Evolutionary conservation across 1,140 invertebrate species (phyloP).

Genomic region (Bicyclus anynana): DNA sequence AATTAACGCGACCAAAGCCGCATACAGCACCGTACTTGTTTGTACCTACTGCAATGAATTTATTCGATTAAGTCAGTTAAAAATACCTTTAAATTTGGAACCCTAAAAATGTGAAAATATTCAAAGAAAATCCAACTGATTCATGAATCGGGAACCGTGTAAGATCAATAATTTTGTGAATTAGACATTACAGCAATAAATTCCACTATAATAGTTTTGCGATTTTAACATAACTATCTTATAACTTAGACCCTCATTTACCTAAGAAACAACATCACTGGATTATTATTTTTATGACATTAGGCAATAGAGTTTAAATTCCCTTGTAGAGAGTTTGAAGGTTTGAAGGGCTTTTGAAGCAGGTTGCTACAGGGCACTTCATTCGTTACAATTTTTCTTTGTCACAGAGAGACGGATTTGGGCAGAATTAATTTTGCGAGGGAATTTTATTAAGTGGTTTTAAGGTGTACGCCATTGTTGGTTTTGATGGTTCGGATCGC

Average conservation of each 20-base stretch:
- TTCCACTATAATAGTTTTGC: too few species aligned
- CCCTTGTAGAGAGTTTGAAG: constrained; percentile 14
- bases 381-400: constrained; percentile 75
- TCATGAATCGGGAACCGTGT: too few species aligned
- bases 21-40: too few species aligned
- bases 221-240: constrained; percentile 12
- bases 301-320: constrained; percentile 27
- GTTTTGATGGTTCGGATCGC: constrained; percentile 25
- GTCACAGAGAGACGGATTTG: constrained; percentile 72
- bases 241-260: constrained; percentile 25
- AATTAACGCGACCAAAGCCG: too few species aligned
- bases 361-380: constrained; percentile 58
- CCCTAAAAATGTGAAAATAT: too few species aligned
- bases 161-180: too few species aligned
- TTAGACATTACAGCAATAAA: too few species aligned
- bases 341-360: constrained; percentile 38
- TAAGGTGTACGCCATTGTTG: constrained; percentile 42
- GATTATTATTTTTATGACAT: constrained; percentile 22
- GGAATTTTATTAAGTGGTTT: constrained; percentile 65
- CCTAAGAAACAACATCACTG: constrained; percentile 1
- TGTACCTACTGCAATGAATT: too few species aligned
- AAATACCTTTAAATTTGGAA: too few species aligned
- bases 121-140: too few species aligned
- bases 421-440: constrained; percentile 59
- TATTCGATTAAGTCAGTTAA: too few species aligned